Evolutionary conservation across 2,113 vertebrate species (phyloP).

Genomic region (Procapra przewalskii): DNA sequence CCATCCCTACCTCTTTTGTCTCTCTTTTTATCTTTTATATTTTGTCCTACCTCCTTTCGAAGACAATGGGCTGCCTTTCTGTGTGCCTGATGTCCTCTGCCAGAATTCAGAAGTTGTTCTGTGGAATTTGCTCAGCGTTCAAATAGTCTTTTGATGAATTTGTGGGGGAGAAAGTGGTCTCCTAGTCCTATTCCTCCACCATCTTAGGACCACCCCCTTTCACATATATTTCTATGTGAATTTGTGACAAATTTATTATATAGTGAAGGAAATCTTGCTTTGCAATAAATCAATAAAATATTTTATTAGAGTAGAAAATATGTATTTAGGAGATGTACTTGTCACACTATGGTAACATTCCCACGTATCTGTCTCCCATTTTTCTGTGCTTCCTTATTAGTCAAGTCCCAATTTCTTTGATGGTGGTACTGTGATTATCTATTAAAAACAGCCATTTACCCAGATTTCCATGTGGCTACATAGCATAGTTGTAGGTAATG

Average conservation of each 20-base stretch:
- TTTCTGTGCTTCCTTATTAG: neutral
- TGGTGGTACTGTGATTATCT: neutral
- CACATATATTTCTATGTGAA: neutral
- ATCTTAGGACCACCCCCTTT: neutral
- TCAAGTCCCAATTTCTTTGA: neutral
- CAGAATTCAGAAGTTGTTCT: neutral
- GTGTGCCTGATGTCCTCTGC: neutral
- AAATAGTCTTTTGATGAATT: neutral
- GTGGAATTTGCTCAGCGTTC: neutral
- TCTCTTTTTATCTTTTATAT: neutral
- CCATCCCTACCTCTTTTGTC: neutral
- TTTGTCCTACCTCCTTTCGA: neutral
- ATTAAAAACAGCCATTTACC: neutral
- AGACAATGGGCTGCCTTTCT: neutral
- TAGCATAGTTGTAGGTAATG: neutral
- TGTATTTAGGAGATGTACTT: neutral
- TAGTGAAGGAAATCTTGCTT: slow-evolving; percentile 14
- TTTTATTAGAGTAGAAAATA: neutral
- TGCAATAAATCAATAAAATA: neutral
- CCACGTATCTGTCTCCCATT: neutral
- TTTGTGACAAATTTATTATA: neutral
- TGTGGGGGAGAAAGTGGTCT: neutral
- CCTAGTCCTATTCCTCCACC: neutral
- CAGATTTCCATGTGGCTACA: neutral
- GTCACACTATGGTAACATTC: neutral